A percentile compares a stretch with the other conserved stretches of the same genome.
Conservation (phyloP, 2,113 vertebrate genomes). For the Bubo scandiacus region DNA sequence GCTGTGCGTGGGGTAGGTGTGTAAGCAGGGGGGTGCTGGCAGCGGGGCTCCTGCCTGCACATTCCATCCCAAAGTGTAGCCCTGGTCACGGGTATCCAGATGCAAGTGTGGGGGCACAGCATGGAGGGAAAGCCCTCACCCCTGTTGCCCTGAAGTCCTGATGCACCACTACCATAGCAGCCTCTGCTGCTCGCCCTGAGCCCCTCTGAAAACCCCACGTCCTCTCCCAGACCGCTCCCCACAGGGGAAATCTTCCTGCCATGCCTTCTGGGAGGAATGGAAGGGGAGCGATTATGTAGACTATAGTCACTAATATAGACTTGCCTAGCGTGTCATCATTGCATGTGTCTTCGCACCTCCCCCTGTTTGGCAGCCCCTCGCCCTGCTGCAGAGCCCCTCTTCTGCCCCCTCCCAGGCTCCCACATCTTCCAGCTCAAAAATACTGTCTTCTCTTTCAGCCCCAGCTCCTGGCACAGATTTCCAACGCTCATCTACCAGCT, state of each 20-base stretch:
- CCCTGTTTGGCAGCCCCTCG: not conserved
- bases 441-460: not conserved
- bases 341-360: fast-evolving
- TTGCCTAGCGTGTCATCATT: not conserved
- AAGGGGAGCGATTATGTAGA: not conserved
- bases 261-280: too few relatives aligned
- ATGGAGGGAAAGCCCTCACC: not conserved
- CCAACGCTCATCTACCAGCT: not conserved
- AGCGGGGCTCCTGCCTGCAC: not conserved
- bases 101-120: not conserved
- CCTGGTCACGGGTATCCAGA: not conserved
- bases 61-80: too few relatives aligned
- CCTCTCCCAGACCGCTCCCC: not conserved
- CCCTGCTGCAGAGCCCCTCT: not conserved
- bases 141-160: not conserved
- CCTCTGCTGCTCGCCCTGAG: not conserved
- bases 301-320: not conserved
- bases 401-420: not conserved
- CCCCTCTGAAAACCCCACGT: not conserved
- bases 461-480: not conserved
- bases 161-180: not conserved
- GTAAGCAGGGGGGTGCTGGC: not conserved
- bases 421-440: not conserved
- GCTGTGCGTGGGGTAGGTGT: not conserved
- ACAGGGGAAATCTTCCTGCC: not conserved